Conservation (phyloP, 1,140 invertebrate genomes). For the Heliconius hermathena region DNA sequence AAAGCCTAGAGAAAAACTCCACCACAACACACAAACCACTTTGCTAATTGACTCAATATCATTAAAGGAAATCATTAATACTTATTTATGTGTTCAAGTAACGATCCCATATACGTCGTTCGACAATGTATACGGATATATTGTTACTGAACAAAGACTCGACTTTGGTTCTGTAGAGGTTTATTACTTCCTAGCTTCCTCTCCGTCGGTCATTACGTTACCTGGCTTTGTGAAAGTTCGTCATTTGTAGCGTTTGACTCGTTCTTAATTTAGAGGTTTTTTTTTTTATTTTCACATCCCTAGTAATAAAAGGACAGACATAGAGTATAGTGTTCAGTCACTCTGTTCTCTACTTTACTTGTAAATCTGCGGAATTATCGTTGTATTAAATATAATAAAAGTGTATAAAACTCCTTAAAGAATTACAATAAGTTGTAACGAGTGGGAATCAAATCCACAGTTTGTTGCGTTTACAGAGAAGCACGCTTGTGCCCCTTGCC, state of each 20-base stretch:
- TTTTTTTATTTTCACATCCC: no score
- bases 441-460: no score
- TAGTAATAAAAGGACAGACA: no score
- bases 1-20: not conserved
- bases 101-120: not conserved
- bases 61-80: conserved; percentile 8
- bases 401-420: no score
- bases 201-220: conserved; percentile 1
- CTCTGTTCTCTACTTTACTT: no score
- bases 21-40: not conserved
- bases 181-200: not conserved
- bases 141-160: not conserved
- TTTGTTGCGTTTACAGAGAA: no score
- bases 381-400: no score
- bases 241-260: not conserved
- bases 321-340: no score
- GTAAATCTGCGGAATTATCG: no score
- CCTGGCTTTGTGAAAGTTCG: not conserved
- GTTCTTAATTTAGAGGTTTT: no score
- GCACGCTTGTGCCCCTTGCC: no score
- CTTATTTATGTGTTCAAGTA: not conserved
- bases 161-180: not conserved
- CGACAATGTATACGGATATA: not conserved
- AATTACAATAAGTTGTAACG: no score
- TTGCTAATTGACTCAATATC: not conserved